Percentiles rank a stretch among this genome's conserved stretches.
phyloP scores from a whole-genome alignment of 92 coral and sea anemone genomes.

The Pocillopora meandrina region DNA sequence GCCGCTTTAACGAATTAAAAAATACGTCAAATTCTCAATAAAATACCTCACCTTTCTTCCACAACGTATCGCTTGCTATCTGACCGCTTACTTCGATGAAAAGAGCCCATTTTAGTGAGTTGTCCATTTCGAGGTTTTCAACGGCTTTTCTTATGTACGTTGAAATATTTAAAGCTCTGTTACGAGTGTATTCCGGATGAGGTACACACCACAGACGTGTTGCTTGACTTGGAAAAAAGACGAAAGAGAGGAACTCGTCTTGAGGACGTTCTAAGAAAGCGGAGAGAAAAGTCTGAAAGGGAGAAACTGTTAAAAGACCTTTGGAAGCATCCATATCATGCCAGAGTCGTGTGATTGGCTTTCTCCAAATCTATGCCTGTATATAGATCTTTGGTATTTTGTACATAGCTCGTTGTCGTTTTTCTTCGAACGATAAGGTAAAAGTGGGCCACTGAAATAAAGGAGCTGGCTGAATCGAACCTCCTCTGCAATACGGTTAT shows the following conservation, averaged over 20 bases:
- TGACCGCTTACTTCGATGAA: too few relatives aligned
- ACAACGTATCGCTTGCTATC: too few relatives aligned
- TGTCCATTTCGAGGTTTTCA: too few relatives aligned
- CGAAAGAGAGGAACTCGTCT: constrained; percentile 85
- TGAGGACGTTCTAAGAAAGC: constrained; percentile 66
- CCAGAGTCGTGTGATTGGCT: neutral
- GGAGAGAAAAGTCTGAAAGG: constrained; percentile 62
- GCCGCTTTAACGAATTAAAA: too few relatives aligned
- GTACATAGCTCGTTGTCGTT: constrained; percentile 10
- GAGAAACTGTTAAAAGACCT: constrained; percentile 65
- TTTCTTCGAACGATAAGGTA: neutral
- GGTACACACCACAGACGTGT: constrained; percentile 76
- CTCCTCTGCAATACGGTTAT: too few relatives aligned
- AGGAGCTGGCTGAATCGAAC: too few relatives aligned
- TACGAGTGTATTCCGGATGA: constrained; percentile 94
- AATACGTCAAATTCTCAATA: too few relatives aligned
- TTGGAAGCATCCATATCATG: constrained; percentile 74
- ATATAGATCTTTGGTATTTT: constrained; percentile 2
- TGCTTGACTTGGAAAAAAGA: constrained; percentile 69
- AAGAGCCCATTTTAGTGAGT: too few relatives aligned
- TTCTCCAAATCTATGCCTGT: neutral
- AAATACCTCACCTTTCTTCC: too few relatives aligned
- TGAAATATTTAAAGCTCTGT: constrained; percentile 91
- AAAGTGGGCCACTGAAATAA: too few relatives aligned
- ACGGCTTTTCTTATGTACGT: constrained; percentile 30